These are phyloP conservation scores for Corbicula japonica DNA, from an alignment of 2,888 invertebrate genomes.

Conservation along the genomic window DNA sequence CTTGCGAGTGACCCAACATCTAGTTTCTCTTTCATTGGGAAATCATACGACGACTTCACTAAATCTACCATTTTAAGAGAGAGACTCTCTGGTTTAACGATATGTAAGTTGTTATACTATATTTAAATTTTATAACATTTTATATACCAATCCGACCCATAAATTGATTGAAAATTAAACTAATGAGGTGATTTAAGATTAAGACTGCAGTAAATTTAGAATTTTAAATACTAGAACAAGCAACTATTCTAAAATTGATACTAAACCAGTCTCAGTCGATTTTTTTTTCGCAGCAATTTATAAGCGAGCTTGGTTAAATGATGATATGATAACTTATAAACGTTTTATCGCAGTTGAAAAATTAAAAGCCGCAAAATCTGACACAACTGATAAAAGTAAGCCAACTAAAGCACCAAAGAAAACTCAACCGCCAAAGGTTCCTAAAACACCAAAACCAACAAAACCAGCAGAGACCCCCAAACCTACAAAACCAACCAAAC, in stretches of 20 bases:
- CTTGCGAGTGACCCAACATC: constrained; percentile 69
- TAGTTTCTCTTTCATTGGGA: constrained; percentile 53
- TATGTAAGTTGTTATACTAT: constrained; percentile 55
- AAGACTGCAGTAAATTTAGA: no score
- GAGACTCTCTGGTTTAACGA: constrained; percentile 32
- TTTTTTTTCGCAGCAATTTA: no score
- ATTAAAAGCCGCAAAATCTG: constrained; percentile 22
- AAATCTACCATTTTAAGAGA: constrained; percentile 55
- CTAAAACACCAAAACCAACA: constrained; percentile 6
- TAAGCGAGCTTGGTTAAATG: no score
- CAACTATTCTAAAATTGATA: no score
- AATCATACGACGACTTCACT: constrained; percentile 52
- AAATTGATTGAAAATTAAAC: no score
- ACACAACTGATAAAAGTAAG: background rate
- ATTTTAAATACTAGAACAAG: no score
- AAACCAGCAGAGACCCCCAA: constrained; percentile 1
- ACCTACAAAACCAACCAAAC: background rate
- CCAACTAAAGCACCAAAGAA: constrained; percentile 1
- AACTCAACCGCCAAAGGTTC: background rate
- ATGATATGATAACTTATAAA: no score
- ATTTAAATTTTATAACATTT: background rate
- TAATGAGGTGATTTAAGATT: no score
- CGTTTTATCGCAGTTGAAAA: constrained; percentile 48
- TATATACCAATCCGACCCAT: no score
- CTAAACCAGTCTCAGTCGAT: no score